Evolutionary conservation across 2,113 vertebrate species (phyloP).

Genomic region (Erythrolamprus reginae): DNA sequence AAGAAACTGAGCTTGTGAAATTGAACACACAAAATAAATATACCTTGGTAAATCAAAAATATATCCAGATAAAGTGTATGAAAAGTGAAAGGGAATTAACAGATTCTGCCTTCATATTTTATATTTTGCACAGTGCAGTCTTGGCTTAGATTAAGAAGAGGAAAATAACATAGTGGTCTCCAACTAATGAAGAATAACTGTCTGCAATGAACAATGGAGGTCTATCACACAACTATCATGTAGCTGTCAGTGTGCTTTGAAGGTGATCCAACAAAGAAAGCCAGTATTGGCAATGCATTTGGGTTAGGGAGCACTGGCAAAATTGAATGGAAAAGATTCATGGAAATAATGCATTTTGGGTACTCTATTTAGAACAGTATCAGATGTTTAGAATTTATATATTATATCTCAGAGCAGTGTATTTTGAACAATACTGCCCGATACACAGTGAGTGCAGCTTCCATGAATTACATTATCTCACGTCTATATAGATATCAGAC

Average conservation of each 20-base stretch:
- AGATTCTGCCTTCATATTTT: constrained; percentile 12
- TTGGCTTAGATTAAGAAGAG: background rate
- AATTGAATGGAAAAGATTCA: constrained; percentile 19
- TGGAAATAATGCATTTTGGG: background rate
- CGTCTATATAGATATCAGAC: background rate
- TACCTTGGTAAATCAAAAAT: constrained; percentile 34
- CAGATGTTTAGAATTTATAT: background rate
- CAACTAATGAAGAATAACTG: background rate
- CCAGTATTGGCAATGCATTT: constrained; percentile 11
- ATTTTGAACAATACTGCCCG: background rate
- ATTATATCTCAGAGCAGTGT: background rate
- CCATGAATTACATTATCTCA: background rate
- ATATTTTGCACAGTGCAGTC: constrained; percentile 1
- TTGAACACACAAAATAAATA: constrained; percentile 1
- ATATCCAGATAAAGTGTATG: constrained; percentile 12
- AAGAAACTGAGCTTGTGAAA: background rate
- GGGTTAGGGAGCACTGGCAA: constrained; percentile 10
- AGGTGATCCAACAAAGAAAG: constrained; percentile 9
- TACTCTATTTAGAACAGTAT: background rate
- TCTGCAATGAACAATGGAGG: background rate
- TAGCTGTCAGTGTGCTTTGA: constrained; percentile 20
- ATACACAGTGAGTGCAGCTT: background rate
- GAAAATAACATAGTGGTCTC: background rate
- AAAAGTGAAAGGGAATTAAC: constrained; percentile 1
- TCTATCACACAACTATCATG: rapidly evolving